phyloP scores from a whole-genome alignment of 2,113 vertebrate species.

The Micromys minutus region DNA sequence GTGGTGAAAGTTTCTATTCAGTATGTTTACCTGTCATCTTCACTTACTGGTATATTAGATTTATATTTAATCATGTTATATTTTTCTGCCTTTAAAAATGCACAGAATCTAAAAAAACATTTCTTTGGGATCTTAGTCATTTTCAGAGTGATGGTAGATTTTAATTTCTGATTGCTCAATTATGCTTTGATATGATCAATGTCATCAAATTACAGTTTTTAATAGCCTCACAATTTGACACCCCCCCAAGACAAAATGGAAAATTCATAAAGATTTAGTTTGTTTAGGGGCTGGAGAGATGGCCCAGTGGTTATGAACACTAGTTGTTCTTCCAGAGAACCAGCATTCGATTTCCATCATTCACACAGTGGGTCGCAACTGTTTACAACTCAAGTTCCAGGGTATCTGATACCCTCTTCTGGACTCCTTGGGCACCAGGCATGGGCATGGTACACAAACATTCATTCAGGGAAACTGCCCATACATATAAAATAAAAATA shows the following conservation, averaged over 20 bases:
- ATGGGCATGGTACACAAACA: background rate
- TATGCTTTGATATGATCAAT: constrained; percentile 17
- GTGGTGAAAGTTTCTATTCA: background rate
- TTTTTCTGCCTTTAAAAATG: background rate
- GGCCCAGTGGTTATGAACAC: background rate
- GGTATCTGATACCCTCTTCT: background rate
- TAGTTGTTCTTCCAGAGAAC: background rate
- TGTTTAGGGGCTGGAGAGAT: background rate
- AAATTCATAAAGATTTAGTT: background rate
- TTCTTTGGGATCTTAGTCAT: constrained; percentile 30
- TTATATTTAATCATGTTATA: background rate
- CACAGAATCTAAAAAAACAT: background rate
- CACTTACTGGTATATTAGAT: background rate
- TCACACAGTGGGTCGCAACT: background rate
- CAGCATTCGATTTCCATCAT: background rate
- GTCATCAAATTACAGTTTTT: background rate
- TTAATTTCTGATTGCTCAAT: constrained; percentile 8
- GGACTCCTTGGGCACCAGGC: background rate
- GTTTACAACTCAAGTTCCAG: background rate
- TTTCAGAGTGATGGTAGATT: constrained; percentile 59
- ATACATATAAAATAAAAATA: background rate
- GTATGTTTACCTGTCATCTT: background rate
- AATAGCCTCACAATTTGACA: constrained; percentile 57
- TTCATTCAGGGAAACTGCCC: background rate
- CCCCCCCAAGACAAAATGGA: background rate